phyloP scores from a whole-genome alignment of 2,888 invertebrate species.

The Bellardia pandia region DNA sequence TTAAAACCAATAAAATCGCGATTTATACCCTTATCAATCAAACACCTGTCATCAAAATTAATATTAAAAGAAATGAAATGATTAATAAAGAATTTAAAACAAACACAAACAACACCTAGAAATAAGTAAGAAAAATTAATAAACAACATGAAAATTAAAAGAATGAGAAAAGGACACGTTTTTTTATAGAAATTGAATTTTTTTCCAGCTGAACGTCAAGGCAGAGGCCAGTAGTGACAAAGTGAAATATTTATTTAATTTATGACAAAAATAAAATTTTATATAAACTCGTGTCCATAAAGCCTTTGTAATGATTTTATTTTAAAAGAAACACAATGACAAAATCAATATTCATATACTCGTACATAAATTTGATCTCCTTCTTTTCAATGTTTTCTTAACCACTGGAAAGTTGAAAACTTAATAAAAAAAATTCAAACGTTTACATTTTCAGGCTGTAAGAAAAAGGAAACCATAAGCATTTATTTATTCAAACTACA shows the following conservation, averaged over 20 bases:
- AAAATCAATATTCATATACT: neutral
- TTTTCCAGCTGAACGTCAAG: neutral
- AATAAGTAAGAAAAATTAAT: neutral
- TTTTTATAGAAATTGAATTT: neutral
- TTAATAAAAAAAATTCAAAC: neutral
- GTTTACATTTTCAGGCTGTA: neutral
- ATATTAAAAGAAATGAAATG: neutral
- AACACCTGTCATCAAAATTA: slow-evolving; percentile 7
- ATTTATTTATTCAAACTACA: neutral
- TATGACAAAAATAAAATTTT: neutral
- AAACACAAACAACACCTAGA: neutral
- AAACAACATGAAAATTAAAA: neutral
- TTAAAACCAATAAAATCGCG: neutral
- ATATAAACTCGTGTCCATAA: slow-evolving; percentile 4
- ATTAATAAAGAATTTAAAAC: neutral
- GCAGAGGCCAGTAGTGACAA: neutral
- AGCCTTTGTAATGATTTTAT: neutral
- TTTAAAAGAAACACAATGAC: neutral
- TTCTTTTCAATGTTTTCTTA: neutral
- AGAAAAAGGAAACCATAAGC: neutral
- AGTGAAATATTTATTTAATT: neutral
- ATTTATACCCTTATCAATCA: slow-evolving; percentile 15
- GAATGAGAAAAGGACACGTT: neutral
- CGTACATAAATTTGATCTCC: neutral
- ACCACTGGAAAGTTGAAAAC: neutral